These are phyloP conservation scores for Ceratotherium simum DNA, from an alignment of 2,113 vertebrate genomes.

Conservation along the genomic window DNA sequence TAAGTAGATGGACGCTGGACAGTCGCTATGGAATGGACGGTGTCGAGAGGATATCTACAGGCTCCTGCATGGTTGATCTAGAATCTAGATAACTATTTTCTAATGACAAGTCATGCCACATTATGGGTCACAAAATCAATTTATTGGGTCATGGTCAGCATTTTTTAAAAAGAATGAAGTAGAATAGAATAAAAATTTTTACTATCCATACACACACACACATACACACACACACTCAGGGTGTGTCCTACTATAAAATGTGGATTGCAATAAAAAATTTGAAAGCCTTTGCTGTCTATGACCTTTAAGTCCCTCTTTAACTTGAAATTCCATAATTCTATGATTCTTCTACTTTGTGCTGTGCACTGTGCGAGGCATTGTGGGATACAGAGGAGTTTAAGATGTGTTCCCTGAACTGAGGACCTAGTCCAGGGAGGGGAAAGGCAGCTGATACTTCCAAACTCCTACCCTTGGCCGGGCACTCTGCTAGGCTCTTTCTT, in stretches of 20 bases:
- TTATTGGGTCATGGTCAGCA: background rate
- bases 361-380: background rate
- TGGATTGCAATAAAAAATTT: background rate
- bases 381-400: background rate
- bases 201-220: background rate
- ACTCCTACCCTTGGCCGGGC: background rate
- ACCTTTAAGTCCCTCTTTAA: background rate
- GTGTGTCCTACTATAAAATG: background rate
- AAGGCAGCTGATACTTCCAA: background rate
- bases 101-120: background rate
- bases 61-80: background rate
- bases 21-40: background rate
- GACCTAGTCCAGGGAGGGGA: background rate
- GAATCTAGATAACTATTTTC: background rate
- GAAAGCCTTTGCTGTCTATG: background rate
- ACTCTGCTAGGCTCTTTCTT: background rate
- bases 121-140: background rate
- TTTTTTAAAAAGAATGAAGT: background rate
- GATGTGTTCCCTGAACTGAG: background rate
- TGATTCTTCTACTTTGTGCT: background rate
- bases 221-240: background rate
- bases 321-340: background rate
- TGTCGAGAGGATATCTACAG: no score
- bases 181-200: background rate
- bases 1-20: background rate